Conservation (phyloP, 2,797 vertebrate species). For the Lerista edwardsae region DNA sequence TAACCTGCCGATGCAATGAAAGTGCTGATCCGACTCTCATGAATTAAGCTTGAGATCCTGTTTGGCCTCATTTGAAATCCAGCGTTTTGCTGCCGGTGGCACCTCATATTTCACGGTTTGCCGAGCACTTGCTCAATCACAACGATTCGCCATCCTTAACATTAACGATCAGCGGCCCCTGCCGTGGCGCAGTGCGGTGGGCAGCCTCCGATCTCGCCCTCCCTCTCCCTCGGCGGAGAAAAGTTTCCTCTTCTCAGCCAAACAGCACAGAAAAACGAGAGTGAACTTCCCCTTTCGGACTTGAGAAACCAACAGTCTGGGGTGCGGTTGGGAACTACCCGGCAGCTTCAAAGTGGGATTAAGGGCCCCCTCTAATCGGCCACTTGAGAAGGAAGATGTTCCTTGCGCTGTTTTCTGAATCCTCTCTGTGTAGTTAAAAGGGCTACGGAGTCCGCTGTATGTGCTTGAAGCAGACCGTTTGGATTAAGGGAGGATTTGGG, state of each 20-base stretch:
- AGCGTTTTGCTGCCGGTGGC: constrained; percentile 78
- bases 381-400: neutral
- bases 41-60: constrained; percentile 79
- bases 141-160: constrained; percentile 81
- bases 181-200: constrained; percentile 73
- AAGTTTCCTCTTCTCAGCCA: neutral
- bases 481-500: constrained; percentile 37
- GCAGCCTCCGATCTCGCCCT: constrained; percentile 71
- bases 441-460: neutral
- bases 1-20: constrained; percentile 52
- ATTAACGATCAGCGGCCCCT: constrained; percentile 79
- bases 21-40: constrained; percentile 77
- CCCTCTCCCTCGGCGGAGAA: constrained; percentile 52
- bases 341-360: constrained; percentile 16
- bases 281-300: neutral
- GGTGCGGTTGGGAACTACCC: too few relatives aligned
- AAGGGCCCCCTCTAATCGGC: constrained; percentile 5
- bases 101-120: constrained; percentile 82
- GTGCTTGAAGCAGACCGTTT: neutral
- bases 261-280: neutral
- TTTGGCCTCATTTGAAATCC: constrained; percentile 77
- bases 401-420: neutral
- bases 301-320: neutral
- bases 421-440: neutral
- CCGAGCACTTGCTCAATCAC: constrained; percentile 76